Evolutionary conservation across 2,888 invertebrate species (phyloP).

Genomic region (Stenoptilia bipunctidactyla): DNA sequence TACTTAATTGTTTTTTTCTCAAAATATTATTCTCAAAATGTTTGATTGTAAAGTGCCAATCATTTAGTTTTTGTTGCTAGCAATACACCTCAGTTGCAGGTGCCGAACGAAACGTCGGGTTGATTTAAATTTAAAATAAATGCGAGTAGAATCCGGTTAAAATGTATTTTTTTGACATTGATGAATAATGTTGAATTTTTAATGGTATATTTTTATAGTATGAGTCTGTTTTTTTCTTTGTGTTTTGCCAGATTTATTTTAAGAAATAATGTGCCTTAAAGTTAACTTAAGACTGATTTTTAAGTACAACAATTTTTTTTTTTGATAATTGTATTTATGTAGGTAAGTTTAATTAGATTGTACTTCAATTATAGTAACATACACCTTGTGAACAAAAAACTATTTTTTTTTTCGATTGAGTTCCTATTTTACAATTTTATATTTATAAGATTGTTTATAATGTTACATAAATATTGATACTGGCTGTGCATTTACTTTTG

Average conservation of each 20-base stretch:
- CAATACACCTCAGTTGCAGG: too few species aligned
- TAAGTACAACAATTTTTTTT: constrained; percentile 10
- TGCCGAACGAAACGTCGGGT: too few species aligned
- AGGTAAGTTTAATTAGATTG: neutral
- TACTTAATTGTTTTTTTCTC: too few species aligned
- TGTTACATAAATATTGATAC: constrained; percentile 5
- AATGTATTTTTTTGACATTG: too few species aligned
- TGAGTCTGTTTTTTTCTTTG: constrained; percentile 11
- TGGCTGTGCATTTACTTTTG: constrained; percentile 2
- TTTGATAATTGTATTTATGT: constrained; percentile 8
- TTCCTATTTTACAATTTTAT: constrained; percentile 1
- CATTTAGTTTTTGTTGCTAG: too few species aligned
- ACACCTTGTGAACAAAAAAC: neutral
- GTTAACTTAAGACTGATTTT: constrained; percentile 9
- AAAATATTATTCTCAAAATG: too few species aligned
- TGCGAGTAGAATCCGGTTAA: too few species aligned
- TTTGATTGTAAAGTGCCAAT: too few species aligned
- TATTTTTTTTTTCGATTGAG: neutral
- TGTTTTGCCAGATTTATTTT: constrained; percentile 2
- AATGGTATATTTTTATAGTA: constrained; percentile 3
- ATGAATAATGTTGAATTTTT: too few species aligned
- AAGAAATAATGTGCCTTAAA: constrained; percentile 10
- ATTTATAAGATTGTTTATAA: constrained; percentile 4
- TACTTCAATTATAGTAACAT: too few species aligned
- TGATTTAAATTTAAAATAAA: too few species aligned